These are phyloP conservation scores for Karalla daura DNA, from an alignment of 2,797 vertebrate species.

Conservation along the genomic window DNA sequence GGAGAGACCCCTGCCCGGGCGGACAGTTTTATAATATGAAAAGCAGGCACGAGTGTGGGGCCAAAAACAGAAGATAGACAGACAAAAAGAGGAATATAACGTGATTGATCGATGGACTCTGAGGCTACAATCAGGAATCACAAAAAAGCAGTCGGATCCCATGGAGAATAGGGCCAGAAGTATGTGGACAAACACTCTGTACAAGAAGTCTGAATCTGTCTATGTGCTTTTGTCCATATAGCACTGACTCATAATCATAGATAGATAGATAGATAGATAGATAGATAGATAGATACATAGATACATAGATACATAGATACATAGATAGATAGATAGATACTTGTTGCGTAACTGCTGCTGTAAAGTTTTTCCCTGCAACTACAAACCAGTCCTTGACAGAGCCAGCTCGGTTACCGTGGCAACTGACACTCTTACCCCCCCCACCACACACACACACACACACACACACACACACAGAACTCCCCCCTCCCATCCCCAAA, in stretches of 20 bases:
- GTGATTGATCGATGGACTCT: not conserved
- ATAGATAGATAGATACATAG: not conserved
- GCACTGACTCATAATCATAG: not conserved
- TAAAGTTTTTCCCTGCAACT: conserved; percentile 33
- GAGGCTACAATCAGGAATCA: not conserved
- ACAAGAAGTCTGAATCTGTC: not conserved
- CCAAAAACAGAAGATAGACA: conserved; percentile 34
- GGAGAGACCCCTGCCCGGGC: conserved; percentile 59
- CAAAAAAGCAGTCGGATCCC: not conserved
- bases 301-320: conserved; percentile 8
- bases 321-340: not conserved
- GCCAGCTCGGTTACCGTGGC: conserved; percentile 68
- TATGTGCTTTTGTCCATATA: conserved; percentile 3
- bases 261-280: not conserved
- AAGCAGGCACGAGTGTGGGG: conserved; percentile 47
- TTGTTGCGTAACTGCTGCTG: conserved; percentile 34
- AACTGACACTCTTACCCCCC: conserved; percentile 62
- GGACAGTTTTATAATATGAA: conserved; percentile 38
- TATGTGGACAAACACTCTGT: not conserved
- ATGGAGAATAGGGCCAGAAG: not conserved
- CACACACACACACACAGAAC: conserved; percentile 14
- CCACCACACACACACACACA: not conserved
- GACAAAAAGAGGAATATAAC: not conserved
- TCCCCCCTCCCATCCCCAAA: conserved; percentile 3
- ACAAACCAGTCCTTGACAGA: conserved; percentile 53